These are phyloP conservation scores for Lineus longissimus DNA, from an alignment of 1,140 invertebrate genomes.

Conservation along the genomic window DNA sequence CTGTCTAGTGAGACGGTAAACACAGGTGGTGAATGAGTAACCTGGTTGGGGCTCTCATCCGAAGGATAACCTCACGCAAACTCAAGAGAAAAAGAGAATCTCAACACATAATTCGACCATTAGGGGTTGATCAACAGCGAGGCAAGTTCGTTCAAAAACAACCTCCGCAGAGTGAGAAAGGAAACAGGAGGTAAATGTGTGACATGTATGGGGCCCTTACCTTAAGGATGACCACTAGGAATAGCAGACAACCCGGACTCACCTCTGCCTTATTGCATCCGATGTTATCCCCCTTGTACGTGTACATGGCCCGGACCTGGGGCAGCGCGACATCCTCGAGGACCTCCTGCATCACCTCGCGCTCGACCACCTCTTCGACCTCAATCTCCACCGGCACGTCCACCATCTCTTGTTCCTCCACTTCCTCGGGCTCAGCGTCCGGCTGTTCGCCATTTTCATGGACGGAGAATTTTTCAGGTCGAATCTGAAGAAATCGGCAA, in stretches of 20 bases:
- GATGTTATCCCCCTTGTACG: slow-evolving; percentile 85
- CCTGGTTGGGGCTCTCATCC: no score
- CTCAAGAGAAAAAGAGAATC: no score
- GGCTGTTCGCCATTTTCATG: slow-evolving; percentile 40
- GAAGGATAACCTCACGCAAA: no score
- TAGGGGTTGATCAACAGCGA: no score
- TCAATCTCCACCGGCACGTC: slow-evolving; percentile 75
- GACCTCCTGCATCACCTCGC: slow-evolving; percentile 76
- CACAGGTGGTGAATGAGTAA: no score
- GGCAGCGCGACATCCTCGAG: slow-evolving; percentile 82
- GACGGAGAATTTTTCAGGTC: slow-evolving; percentile 33
- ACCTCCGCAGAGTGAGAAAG: no score
- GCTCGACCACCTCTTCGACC: slow-evolving; percentile 84
- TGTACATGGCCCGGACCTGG: slow-evolving; percentile 81
- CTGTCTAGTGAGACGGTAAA: no score
- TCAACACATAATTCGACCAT: no score
- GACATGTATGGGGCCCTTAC: no score
- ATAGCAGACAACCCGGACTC: slow-evolving; percentile 24
- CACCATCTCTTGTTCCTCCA: slow-evolving; percentile 53
- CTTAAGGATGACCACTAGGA: background rate
- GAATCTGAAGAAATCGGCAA: no score
- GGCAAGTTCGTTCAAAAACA: no score
- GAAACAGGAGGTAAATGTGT: no score
- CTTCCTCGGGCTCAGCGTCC: slow-evolving; percentile 35
- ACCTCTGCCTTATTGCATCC: slow-evolving; percentile 86